Conservation (phyloP, 2,888 invertebrate genomes). For the Aleiodes leptofemur region DNA sequence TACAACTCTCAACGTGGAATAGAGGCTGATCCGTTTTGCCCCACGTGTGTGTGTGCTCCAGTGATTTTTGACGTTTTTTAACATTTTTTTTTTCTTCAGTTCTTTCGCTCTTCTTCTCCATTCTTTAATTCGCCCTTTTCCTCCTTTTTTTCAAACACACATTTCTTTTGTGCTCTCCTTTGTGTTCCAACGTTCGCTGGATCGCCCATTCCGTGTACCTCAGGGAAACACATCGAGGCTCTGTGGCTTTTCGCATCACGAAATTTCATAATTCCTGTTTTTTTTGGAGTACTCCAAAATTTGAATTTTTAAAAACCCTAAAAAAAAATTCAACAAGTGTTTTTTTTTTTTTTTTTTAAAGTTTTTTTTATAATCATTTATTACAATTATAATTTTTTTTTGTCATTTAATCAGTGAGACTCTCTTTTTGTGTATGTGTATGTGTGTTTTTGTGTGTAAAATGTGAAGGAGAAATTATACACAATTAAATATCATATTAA, state of each 20-base stretch:
- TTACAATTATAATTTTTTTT: neutral
- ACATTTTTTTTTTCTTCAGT: neutral
- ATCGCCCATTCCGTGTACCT: constrained; percentile 45
- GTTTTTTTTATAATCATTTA: constrained; percentile 21
- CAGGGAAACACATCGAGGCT: constrained; percentile 18
- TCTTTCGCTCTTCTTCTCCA: constrained; percentile 23
- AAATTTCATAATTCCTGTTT: constrained; percentile 6
- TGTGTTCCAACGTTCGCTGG: constrained; percentile 38
- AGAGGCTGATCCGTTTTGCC: no score
- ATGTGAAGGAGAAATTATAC: constrained; percentile 24
- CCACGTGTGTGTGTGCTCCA: no score
- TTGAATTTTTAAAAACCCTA: neutral
- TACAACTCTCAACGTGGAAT: no score
- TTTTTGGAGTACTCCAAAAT: neutral
- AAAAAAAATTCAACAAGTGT: neutral
- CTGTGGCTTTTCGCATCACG: constrained; percentile 14
- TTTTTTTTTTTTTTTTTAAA: neutral
- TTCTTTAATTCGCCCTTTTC: neutral
- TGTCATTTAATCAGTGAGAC: constrained; percentile 11
- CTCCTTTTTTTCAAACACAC: neutral
- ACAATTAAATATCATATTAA: neutral
- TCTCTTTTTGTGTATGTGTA: no score
- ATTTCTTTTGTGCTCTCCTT: constrained; percentile 34
- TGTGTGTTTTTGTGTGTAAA: neutral
- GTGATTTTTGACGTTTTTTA: neutral